These are phyloP conservation scores for Osmerus eperlanus DNA, from an alignment of 2,113 vertebrate species.

Conservation along the genomic window DNA sequence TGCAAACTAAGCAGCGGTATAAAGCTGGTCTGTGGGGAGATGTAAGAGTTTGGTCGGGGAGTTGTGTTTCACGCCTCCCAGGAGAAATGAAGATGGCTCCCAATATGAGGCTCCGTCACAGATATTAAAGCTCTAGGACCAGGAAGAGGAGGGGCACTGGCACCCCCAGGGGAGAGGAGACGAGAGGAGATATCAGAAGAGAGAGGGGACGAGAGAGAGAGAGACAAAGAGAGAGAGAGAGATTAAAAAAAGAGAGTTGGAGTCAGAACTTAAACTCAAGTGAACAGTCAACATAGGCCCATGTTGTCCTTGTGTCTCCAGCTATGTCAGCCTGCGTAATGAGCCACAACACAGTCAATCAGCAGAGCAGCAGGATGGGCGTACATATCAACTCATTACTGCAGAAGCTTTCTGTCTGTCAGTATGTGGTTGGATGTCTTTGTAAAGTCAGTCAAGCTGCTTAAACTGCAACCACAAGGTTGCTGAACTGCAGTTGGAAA, in stretches of 20 bases:
- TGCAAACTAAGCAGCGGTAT: not conserved
- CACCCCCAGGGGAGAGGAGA: not conserved
- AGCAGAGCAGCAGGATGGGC: slow-evolving; percentile 29
- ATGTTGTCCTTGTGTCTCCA: slow-evolving; percentile 31
- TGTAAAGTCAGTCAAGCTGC: not conserved
- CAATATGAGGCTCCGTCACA: not conserved
- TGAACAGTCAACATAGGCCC: not conserved
- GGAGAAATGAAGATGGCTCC: not conserved
- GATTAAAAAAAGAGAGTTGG: not conserved
- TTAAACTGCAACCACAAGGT: slow-evolving; percentile 27
- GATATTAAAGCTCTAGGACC: not conserved
- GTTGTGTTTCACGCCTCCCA: not conserved
- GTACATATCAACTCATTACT: slow-evolving; percentile 43
- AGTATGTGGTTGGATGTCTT: not conserved
- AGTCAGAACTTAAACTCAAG: not conserved
- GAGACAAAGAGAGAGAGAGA: not conserved
- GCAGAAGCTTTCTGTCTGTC: slow-evolving; percentile 19
- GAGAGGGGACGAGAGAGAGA: not conserved
- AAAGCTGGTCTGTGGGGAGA: not conserved
- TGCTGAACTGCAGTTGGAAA: slow-evolving; percentile 24
- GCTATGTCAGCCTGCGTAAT: slow-evolving; percentile 31
- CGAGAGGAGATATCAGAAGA: not conserved
- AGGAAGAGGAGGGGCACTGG: not conserved
- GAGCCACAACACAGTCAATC: slow-evolving; percentile 7
- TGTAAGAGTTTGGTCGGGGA: not conserved